Percentiles rank a stretch among this genome's conserved stretches.
phyloP scores from a whole-genome alignment of 1,140 invertebrate species.

The Sinonovacula constricta region DNA sequence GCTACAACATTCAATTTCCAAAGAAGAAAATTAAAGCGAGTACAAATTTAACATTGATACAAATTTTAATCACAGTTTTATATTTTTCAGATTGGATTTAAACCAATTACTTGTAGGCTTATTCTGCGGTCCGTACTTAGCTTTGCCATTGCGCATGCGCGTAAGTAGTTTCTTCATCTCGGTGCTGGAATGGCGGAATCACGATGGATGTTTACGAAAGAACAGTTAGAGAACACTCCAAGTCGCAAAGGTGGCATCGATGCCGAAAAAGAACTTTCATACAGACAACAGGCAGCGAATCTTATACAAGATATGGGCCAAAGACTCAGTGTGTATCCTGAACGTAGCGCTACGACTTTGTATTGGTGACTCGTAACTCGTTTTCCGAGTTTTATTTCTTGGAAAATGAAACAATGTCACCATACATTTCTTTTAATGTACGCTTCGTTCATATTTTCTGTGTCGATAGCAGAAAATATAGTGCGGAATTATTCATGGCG shows the following conservation, averaged over 20 bases:
- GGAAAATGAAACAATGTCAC: constrained; percentile 43
- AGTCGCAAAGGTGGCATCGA: constrained; percentile 93
- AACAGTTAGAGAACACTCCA: constrained; percentile 91
- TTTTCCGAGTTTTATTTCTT: constrained; percentile 17
- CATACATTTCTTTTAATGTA: constrained; percentile 11
- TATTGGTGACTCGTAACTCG: background rate
- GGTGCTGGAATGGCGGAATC: constrained; percentile 82
- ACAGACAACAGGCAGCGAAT: constrained; percentile 97
- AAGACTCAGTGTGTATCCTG: constrained; percentile 92
- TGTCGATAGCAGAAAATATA: background rate
- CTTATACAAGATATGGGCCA: constrained; percentile 99
- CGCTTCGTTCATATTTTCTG: background rate
- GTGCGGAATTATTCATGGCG: background rate
- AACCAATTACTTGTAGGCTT: background rate
- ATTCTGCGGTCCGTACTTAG: constrained; percentile 25
- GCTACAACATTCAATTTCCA: too few relatives aligned
- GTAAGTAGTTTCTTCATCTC: constrained; percentile 55
- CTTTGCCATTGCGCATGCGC: constrained; percentile 61
- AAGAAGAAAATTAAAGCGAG: background rate
- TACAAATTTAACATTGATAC: background rate
- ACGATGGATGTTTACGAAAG: constrained; percentile 96
- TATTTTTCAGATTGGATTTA: too few relatives aligned
- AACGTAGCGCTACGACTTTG: constrained; percentile 44
- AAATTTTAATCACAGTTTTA: too few relatives aligned
- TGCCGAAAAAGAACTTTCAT: constrained; percentile 93